These are phyloP conservation scores for Coccyzus lansbergi DNA, from an alignment of 2,797 vertebrate genomes.

Conservation along the genomic window DNA sequence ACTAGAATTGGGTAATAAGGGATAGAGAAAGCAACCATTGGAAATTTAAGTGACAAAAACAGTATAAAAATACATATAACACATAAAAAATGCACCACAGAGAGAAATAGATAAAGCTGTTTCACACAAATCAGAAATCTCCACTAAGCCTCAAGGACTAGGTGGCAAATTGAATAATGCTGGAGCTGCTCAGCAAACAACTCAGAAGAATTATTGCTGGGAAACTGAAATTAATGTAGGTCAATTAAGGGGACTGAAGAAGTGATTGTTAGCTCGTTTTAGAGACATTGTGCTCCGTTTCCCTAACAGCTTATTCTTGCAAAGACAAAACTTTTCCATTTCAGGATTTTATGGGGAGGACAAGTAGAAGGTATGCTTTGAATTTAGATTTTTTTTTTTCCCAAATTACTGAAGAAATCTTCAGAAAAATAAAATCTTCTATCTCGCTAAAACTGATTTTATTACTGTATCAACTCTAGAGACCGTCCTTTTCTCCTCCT, in stretches of 20 bases:
- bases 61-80: not conserved
- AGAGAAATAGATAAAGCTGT: not conserved
- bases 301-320: not conserved
- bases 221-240: constrained; percentile 14
- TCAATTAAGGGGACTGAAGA: constrained; percentile 3
- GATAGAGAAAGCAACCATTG: not conserved
- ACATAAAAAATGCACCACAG: not conserved
- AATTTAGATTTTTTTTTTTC: not conserved
- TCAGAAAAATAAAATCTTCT: too few species aligned
- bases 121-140: constrained; percentile 16
- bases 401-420: not conserved
- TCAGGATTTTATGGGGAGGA: not conserved
- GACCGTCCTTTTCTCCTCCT: not conserved
- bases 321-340: not conserved
- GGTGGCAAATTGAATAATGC: not conserved
- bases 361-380: not conserved
- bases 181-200: not conserved
- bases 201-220: not conserved
- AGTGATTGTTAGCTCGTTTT: not conserved
- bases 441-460: not conserved
- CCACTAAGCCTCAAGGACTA: not conserved
- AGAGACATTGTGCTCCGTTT: not conserved
- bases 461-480: not conserved
- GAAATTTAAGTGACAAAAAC: not conserved
- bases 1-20: not conserved